A percentile compares a stretch with the other conserved stretches of the same genome.
phyloP scores from a whole-genome alignment of 2,888 invertebrate species.

The Sarcophaga rosellei region DNA sequence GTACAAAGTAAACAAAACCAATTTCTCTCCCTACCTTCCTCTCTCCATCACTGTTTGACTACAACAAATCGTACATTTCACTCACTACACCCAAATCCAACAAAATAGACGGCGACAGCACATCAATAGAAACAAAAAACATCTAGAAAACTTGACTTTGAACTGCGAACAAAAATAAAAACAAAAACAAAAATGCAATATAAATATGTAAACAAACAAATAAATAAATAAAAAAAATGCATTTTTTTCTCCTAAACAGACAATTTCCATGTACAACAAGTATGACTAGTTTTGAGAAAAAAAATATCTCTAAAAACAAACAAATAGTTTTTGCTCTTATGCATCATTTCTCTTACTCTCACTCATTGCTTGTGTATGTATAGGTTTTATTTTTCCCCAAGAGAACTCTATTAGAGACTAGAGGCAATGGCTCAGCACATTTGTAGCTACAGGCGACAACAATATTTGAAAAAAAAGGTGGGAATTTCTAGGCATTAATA shows the following conservation, averaged over 20 bases:
- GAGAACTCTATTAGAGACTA: not conserved
- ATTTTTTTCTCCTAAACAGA: slow-evolving; percentile 16
- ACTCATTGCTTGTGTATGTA: not conserved
- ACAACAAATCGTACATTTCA: slow-evolving; percentile 37
- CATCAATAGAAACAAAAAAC: slow-evolving; percentile 44
- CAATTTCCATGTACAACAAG: slow-evolving; percentile 64
- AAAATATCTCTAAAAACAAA: slow-evolving; percentile 24
- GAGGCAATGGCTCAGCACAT: not conserved
- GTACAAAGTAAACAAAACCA: not conserved
- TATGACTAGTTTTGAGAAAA: slow-evolving; percentile 67
- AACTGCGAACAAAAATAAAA: slow-evolving; percentile 58
- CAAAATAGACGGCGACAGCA: slow-evolving; percentile 2
- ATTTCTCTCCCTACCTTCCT: not conserved
- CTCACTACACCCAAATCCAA: not conserved
- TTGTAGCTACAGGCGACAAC: not conserved
- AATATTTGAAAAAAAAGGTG: too few relatives aligned
- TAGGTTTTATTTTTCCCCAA: not conserved
- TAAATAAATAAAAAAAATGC: not conserved
- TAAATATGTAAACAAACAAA: slow-evolving; percentile 29
- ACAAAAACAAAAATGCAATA: not conserved
- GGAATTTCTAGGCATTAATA: too few relatives aligned
- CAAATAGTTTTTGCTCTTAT: slow-evolving; percentile 27
- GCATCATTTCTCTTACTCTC: not conserved
- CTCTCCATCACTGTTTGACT: too few relatives aligned
- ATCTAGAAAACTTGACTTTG: slow-evolving; percentile 67